Base-by-base conservation (phyloP, 1,140 invertebrate genomes). In the Drosophila nigrodunni region DNA sequence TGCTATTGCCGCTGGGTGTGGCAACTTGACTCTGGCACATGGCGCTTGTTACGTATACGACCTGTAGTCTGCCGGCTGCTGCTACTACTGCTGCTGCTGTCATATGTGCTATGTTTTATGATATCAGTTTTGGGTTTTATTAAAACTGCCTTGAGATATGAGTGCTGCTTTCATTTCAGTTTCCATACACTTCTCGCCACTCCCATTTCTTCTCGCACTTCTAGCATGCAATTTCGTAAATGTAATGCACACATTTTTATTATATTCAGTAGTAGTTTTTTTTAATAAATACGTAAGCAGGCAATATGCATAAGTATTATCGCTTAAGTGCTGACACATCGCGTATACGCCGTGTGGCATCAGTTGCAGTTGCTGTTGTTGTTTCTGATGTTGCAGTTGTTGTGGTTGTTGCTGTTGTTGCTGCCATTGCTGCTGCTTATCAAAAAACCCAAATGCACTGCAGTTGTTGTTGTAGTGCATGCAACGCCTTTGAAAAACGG, bases 111-210 rank as follows among this genome's bases (percentile, higher is more conserved):
- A 80, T 89, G 85, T 89, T 89, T 89, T 89, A 89, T 89, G 85
- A 89, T 89, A 85, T 89, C 85, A 89, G 85, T 89, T 89, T 89
- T 72, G 85, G 80, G 80, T 89, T 89, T 89, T 89, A 89, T 89
- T 89, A 89, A 89, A 89, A 89, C 85, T 85, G 78, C 86, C 71
- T 58, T 80, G 62, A 89, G 78, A 89, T 89, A 89, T 85, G 82
- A 73, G 65, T 43, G 50, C 30, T 21, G n/a, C 3, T 10, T 18
- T 15, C 2, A 0, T 1, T 7, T n/a, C n/a, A 35, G 4, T 0
- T 1, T 3, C 8, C n/a, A 35, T 37, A 1, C 35, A 11, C n/a
- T 13, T 21, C 10, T 18, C 6, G 18, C 46, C 10, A 2, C 34
- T 62, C 0, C 44, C 8, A 10, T 9, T 54, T 61, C 55, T 37